These are phyloP conservation scores for Osmoderma eremita DNA, from an alignment of 2,888 invertebrate species.

Conservation along the genomic window DNA sequence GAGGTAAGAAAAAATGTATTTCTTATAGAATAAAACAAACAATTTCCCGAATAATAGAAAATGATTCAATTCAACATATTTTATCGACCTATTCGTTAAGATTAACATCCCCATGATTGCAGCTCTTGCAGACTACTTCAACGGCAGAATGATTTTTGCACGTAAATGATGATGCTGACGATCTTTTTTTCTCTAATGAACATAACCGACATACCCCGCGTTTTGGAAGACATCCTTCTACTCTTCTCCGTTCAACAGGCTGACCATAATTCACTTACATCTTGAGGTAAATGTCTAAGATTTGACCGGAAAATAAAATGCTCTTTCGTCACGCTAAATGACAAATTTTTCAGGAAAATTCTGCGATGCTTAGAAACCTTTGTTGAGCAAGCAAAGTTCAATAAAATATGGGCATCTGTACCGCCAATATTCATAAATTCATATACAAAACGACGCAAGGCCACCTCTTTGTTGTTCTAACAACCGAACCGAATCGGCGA, in stretches of 20 bases:
- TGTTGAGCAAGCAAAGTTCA: slow-evolving; percentile 26
- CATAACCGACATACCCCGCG: slow-evolving; percentile 41
- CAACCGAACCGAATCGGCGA: neutral
- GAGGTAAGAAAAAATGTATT: neutral
- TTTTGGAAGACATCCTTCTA: slow-evolving; percentile 23
- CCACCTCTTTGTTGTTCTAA: neutral
- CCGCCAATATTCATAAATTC: slow-evolving; percentile 14
- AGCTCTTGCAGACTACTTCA: neutral
- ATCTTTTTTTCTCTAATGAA: slow-evolving; percentile 11
- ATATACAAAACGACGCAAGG: slow-evolving; percentile 17
- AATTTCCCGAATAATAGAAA: neutral
- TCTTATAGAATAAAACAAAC: neutral
- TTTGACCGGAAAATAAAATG: neutral
- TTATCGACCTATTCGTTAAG: too few relatives aligned
- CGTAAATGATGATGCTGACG: neutral
- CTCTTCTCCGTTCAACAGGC: slow-evolving; percentile 38
- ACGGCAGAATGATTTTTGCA: slow-evolving; percentile 10
- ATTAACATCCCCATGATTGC: neutral
- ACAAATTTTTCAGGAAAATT: slow-evolving; percentile 17
- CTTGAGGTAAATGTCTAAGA: slow-evolving; percentile 7
- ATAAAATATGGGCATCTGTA: slow-evolving; percentile 34
- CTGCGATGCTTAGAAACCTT: slow-evolving; percentile 38
- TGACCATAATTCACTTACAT: neutral
- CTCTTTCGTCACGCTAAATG: neutral
- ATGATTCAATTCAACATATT: neutral